Evolutionary conservation across 2,113 vertebrate species (phyloP), one percentile per base, ranked within the genome.

Genomic region (Lasiurus borealis): DNA sequence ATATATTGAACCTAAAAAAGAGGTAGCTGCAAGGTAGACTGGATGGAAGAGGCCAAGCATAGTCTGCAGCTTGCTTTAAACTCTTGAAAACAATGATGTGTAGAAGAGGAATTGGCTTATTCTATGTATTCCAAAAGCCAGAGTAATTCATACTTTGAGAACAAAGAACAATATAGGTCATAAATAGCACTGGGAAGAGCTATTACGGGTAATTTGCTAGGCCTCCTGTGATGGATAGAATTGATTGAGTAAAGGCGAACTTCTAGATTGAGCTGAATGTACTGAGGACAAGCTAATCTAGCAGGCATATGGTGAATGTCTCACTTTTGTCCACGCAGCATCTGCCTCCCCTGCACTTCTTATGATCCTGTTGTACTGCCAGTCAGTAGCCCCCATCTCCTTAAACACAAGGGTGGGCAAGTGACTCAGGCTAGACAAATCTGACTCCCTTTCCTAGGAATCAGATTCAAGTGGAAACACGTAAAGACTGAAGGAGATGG

Each of bases 81-180:
- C 11, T 44, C 34, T 88, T 76, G 12, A 90, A 93, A 86, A 54
- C 40, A 87, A 19, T 27, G 19, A n/a, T 48, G 4, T 77, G 40
- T n/a, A 66, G 6, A 77, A 81, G 76, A 82, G 36, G 64, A 85
- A 80, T 50, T 68, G 52, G 64, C 13, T 85, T 71, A 59, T 64
- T 80, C 52, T 86, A 48, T 14, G 1, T 52, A 8, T 85, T 96
- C 12, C 48, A 89, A 80, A 85, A 62, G 48, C 27, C 48, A 68
- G 89, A 94, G 21, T 92, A 77, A 91, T 23, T 83, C 46, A 40
- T 46, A 81, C 5, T 75, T 80, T 76, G 85, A 76, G 27, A 94
- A 69, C 44, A 46, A 59, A 85, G 75, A 44, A 75, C 73, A 81
- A 62, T 10, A 21, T 46, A 31, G 9, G 48, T 62, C 48, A 72